phyloP scores from a whole-genome alignment of 2,797 vertebrate genomes.

The Erethizon dorsatum region DNA sequence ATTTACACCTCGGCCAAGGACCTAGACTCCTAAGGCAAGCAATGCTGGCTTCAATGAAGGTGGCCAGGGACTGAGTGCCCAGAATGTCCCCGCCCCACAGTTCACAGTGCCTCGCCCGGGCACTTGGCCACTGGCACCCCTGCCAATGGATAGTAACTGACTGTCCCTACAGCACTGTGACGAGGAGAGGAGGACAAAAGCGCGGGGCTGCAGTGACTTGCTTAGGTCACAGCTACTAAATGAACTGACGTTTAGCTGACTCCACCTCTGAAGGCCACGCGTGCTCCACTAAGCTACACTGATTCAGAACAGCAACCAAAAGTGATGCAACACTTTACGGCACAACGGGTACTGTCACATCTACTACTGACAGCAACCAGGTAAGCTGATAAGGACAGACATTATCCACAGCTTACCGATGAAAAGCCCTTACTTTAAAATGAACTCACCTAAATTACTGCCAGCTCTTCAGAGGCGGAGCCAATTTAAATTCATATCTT shows the following conservation, averaged over 20 bases:
- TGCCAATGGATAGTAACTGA: too few species aligned
- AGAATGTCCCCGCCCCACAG: fast-evolving
- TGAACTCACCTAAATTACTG: neutral
- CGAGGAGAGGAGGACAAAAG: neutral
- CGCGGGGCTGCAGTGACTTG: neutral
- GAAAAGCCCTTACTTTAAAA: neutral
- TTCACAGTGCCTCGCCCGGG: fast-evolving
- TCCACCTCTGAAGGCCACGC: neutral
- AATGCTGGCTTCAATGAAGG: neutral
- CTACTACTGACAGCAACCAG: neutral
- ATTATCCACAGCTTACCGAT: neutral
- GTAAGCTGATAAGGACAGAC: neutral
- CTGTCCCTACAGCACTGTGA: neutral
- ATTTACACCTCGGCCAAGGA: neutral
- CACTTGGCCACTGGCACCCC: neutral
- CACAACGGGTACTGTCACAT: neutral
- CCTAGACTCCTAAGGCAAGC: neutral
- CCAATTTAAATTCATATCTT: neutral
- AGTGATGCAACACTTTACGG: neutral
- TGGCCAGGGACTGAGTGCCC: neutral
- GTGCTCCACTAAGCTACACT: neutral
- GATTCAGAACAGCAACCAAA: neutral
- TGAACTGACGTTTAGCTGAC: neutral
- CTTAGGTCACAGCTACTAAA: neutral
- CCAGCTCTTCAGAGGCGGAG: neutral